Base-by-base conservation (phyloP, 2,113 vertebrate species). In the Chrysemys picta region DNA sequence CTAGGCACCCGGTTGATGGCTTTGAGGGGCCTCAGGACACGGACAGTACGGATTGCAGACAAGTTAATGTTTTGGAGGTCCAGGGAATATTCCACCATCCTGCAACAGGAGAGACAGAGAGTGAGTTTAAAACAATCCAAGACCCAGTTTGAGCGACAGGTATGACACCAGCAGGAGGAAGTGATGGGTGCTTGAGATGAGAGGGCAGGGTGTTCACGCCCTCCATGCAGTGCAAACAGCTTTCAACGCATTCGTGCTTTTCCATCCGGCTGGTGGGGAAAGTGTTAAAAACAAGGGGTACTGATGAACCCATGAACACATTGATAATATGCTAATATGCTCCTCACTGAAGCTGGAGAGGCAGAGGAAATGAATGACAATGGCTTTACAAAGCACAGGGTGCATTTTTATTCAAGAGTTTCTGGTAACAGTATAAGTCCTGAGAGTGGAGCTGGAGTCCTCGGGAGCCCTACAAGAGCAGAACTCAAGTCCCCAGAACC, bases 1-100 rank as follows among this genome's bases (percentile, higher is more conserved):
- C 99, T 99, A 91, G 99, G 99, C 91, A 99, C 99, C 85, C 99
- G 98, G 98, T 99, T 99, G 98, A 99, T 99, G 96, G 99, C 99
- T 99, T 99, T 99, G 96, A 99, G 98, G 9, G 99, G 99, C 91
- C 99, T 98, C 87, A 99, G 99, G 88, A 99, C 99, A 0, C 99
- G 99, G 87, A 99, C 99, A 1, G 99, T 99, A 90, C 99, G 99
- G 94, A 99, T 99, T 95, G 99, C 99, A 2, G 99, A 99, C 96
- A 99, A 98, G 97, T 99, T 99, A 98, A 99, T 99, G 94, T 99
- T 99, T 97, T 99, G 99, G 87, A 99, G 99, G 97, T 99, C 99
- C 98, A 99, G 97, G 3, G 99, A 99, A 95, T 99, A 99, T 93
- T 99, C 99, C 10, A 99, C 99, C 99, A 99, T 99, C 97, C 99